Conservation (phyloP, 2,888 invertebrate species). For the Choreutis nemorana region DNA sequence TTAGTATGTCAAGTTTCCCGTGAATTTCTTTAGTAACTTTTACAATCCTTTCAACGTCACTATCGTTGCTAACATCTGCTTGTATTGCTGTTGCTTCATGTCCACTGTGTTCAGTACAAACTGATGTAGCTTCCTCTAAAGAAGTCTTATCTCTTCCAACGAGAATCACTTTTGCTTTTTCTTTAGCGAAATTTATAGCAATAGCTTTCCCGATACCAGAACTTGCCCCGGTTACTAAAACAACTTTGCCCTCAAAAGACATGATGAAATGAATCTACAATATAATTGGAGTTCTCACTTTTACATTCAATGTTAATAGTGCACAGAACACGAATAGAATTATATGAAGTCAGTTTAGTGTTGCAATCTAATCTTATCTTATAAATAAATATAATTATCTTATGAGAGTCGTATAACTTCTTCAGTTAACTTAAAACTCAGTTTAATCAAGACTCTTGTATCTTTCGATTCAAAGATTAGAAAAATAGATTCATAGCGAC, state of each 20-base stretch:
- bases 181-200: slow-evolving; percentile 10
- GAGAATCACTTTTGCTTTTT: slow-evolving; percentile 9
- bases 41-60: slow-evolving; percentile 69
- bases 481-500: too few species aligned
- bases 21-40: slow-evolving; percentile 70
- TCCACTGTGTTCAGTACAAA: slow-evolving; percentile 14
- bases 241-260: slow-evolving; percentile 10
- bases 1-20: slow-evolving; percentile 73
- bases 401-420: too few species aligned
- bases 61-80: slow-evolving; percentile 71
- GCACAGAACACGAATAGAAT: too few species aligned
- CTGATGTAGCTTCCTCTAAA: slow-evolving; percentile 6
- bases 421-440: too few species aligned
- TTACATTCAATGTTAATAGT: too few species aligned
- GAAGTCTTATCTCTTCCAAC: slow-evolving; percentile 7
- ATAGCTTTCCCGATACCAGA: slow-evolving; percentile 11
- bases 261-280: too few species aligned
- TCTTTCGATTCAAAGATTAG: too few species aligned
- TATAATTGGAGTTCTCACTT: too few species aligned
- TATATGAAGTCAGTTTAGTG: too few species aligned
- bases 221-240: slow-evolving; percentile 11
- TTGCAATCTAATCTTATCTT: too few species aligned
- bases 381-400: too few species aligned
- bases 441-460: too few species aligned
- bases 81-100: slow-evolving; percentile 53